phyloP scores from a whole-genome alignment of 2,113 vertebrate species.

The Siphamia tubifer region DNA sequence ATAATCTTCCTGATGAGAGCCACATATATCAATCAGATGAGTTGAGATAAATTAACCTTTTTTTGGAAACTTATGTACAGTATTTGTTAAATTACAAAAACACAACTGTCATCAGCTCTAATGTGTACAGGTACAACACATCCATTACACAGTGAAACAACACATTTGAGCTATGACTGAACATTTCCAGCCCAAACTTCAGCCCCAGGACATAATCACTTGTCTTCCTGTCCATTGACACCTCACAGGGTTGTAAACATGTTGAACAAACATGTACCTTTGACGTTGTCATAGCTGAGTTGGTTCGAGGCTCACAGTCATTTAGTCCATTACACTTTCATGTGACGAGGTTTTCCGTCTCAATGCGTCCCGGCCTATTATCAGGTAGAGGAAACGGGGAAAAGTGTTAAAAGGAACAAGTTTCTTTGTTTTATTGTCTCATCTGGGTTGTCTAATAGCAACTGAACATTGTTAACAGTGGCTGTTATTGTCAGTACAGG shows the following conservation, averaged over 20 bases:
- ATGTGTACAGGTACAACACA: neutral
- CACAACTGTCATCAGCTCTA: neutral
- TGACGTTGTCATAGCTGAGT: constrained; percentile 36
- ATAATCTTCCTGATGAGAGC: neutral
- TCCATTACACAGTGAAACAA: neutral
- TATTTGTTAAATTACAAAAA: neutral
- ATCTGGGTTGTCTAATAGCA: constrained; percentile 1
- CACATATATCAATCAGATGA: neutral
- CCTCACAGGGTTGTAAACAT: constrained; percentile 32
- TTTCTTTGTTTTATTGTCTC: constrained; percentile 38
- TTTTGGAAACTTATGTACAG: neutral
- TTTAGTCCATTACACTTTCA: constrained; percentile 20
- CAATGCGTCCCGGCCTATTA: neutral
- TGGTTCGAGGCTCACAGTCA: neutral
- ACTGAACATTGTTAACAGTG: neutral
- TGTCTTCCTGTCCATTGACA: constrained; percentile 12
- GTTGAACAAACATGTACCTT: constrained; percentile 35
- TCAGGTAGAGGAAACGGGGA: constrained; percentile 22
- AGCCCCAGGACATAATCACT: neutral
- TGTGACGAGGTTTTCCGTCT: constrained; percentile 20
- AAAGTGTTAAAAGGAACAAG: constrained; percentile 17
- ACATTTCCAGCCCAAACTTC: neutral
- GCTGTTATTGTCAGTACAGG: neutral
- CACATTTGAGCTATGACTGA: neutral
- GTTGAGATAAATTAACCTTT: neutral